Base-by-base conservation (phyloP, 2,113 vertebrate genomes). In the Daphoenositta chrysoptera region DNA sequence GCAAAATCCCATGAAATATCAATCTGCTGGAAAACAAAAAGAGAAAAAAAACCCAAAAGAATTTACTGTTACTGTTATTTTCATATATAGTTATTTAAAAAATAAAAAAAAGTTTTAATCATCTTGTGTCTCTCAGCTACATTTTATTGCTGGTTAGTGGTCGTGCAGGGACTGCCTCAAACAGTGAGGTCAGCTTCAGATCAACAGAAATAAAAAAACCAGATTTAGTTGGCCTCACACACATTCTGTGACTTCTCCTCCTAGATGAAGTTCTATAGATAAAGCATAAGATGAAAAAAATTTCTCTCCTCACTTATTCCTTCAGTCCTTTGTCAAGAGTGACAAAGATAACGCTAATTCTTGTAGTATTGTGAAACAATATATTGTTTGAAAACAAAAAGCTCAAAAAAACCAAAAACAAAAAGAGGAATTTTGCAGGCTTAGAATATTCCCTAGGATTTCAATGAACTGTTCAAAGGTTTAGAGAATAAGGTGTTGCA, bases 391-490 rank as follows among this genome's bases (percentile, higher is more conserved):
- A 57, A 64, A 80, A 11, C 13, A 40, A 39, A 76, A 71, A 26
- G 1, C 2, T 8, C 3, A n/a, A n/a, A n/a, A n/a, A n/a, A n/a
- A n/a, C n/a, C n/a, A 24, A 83, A 15, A 20, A 2, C 2, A 33
- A 31, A 60, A 23, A 33, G 19, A 88, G 13, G 14, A 47, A 56
- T 70, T 87, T 85, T 51, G 1, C 11, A 37, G 5, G 51, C 19
- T 40, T 87, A 26, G 13, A 66, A 37, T n/a, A 40, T 42, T 90
- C 44, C 13, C 44, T 76, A 54, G 27, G 40, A 87, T 88, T 94
- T 94, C 92, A 39, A 90, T 37, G 33, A 90, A 87, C n/a, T 64
- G 28, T 71, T 96, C 48, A 78, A 40, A 82, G 56, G 89, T 96
- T 84, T 94, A 83, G 50, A 95, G 58, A 91, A 39, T 37, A 86